Percentiles rank a stretch among this genome's conserved stretches.
Evolutionary conservation across 2,797 vertebrate genomes (phyloP).

Genomic region (Glossophaga mutica): DNA sequence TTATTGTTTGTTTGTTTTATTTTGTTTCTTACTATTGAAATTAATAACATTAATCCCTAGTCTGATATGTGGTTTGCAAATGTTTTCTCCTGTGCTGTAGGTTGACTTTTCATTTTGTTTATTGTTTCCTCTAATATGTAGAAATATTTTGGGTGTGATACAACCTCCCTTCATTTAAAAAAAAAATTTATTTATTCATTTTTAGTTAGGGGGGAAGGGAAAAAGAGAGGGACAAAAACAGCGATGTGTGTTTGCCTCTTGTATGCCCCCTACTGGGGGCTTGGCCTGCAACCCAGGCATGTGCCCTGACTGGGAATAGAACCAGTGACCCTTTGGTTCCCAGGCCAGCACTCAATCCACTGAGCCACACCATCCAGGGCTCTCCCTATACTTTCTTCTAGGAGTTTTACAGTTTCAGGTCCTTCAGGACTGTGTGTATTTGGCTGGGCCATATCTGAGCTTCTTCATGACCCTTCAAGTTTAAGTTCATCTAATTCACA

Average conservation of each 20-base stretch:
- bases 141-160: not conserved
- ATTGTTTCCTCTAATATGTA: not conserved
- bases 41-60: not conserved
- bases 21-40: not conserved
- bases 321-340: no score
- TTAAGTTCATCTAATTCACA: not conserved
- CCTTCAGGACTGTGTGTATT: not conserved
- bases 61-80: not conserved
- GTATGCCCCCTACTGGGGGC: no score
- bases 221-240: no score
- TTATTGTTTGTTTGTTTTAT: not conserved
- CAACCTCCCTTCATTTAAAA: not conserved
- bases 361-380: no score
- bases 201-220: no score
- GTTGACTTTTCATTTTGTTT: not conserved
- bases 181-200: no score
- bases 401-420: not conserved
- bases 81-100: not conserved
- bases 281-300: no score
- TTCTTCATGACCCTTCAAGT: not conserved
- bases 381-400: not conserved
- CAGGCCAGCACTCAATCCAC: no score
- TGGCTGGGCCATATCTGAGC: not conserved
- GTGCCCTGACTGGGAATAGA: no score
- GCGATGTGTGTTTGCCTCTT: no score